phyloP scores from a whole-genome alignment of 2,113 vertebrate species.

The Anser cygnoides region DNA sequence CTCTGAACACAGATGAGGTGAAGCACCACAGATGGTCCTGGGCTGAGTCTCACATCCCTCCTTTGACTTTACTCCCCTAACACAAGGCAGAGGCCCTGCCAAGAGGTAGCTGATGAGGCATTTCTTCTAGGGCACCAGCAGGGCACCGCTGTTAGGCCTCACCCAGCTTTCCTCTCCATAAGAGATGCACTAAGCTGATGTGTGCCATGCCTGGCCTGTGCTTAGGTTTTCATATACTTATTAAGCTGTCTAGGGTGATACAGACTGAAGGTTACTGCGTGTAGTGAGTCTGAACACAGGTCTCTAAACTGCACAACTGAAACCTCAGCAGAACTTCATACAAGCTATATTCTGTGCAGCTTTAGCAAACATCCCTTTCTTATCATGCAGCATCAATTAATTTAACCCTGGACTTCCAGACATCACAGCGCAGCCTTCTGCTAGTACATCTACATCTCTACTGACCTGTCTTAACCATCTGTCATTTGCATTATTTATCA shows the following conservation, averaged over 20 bases:
- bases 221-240: fast-evolving
- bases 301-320: not conserved
- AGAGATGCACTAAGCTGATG: fast-evolving
- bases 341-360: not conserved
- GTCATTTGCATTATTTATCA: not conserved
- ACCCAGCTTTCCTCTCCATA: fast-evolving
- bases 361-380: not conserved
- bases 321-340: not conserved
- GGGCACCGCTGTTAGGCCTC: not conserved
- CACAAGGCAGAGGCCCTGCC: not conserved
- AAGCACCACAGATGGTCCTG: not conserved
- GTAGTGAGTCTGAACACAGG: fast-evolving
- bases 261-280: fast-evolving
- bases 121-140: not conserved
- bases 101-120: fast-evolving
- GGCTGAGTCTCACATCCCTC: not conserved
- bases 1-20: too few relatives aligned
- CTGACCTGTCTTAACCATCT: not conserved
- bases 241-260: not conserved
- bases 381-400: not conserved
- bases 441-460: not conserved
- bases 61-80: not conserved
- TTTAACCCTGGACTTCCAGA: not conserved
- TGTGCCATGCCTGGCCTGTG: fast-evolving
- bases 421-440: not conserved